phyloP scores from a whole-genome alignment of 2,113 vertebrate species.

The Myocastor coypus region DNA sequence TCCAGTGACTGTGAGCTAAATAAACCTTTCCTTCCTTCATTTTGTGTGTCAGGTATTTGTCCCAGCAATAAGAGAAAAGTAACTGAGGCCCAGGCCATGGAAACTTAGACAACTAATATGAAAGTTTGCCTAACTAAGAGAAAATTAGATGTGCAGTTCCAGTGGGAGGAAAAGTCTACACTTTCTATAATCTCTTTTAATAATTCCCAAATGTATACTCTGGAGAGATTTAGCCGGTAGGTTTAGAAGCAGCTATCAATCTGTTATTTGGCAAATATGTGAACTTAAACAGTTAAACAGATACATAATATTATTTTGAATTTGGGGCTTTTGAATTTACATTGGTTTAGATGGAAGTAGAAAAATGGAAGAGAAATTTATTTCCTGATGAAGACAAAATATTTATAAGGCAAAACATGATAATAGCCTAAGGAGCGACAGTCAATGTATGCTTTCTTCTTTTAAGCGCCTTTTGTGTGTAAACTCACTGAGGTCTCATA shows the following conservation, averaged over 20 bases:
- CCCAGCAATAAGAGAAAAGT: too few species aligned
- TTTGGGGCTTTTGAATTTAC: neutral
- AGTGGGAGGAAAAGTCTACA: neutral
- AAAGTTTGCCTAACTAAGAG: neutral
- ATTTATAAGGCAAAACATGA: neutral
- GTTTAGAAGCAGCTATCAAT: neutral
- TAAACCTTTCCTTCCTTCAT: too few species aligned
- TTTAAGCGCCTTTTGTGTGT: neutral
- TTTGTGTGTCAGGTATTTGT: too few species aligned
- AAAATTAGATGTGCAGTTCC: neutral
- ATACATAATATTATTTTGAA: neutral
- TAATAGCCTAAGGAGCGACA: neutral
- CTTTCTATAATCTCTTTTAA: neutral
- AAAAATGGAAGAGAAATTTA: slow-evolving; percentile 12
- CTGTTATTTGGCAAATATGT: neutral
- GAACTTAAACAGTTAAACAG: neutral
- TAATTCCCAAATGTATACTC: neutral
- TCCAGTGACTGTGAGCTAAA: too few species aligned
- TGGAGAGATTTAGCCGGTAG: neutral
- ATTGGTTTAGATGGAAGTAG: neutral
- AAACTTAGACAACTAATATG: neutral
- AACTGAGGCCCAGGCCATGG: neutral
- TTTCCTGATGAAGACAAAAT: slow-evolving; percentile 1
- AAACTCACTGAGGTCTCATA: neutral
- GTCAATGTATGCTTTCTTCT: neutral